A percentile compares a stretch with the other conserved stretches of the same genome.
phyloP scores from a whole-genome alignment of 2,888 invertebrate species.

The Alloscopus bannaensis region DNA sequence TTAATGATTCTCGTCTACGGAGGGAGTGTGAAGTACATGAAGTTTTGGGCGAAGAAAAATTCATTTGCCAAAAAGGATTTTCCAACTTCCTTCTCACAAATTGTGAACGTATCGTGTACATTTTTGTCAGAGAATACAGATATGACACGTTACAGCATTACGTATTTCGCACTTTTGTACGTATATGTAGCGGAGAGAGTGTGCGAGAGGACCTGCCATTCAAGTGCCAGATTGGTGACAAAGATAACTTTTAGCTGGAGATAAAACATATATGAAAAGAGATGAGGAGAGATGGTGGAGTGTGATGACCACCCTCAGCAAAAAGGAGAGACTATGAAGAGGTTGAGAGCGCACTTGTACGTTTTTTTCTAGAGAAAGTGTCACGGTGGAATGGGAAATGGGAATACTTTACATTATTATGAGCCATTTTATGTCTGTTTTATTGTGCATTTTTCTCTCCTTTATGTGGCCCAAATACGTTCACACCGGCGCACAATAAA shows the following conservation, averaged over 20 bases:
- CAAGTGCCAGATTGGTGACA: constrained; percentile 44
- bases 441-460: constrained; percentile 35
- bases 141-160: background rate
- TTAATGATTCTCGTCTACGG: too few relatives aligned
- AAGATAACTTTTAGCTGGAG: constrained; percentile 42
- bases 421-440: constrained; percentile 41
- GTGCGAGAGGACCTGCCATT: constrained; percentile 16
- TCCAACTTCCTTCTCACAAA: too few relatives aligned
- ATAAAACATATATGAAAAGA: background rate
- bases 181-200: background rate
- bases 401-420: constrained; percentile 3
- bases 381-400: constrained; percentile 1
- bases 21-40: too few relatives aligned
- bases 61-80: constrained; percentile 49
- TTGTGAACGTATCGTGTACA: too few relatives aligned
- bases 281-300: constrained; percentile 4
- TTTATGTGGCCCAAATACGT: constrained; percentile 35
- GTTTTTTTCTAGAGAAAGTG: constrained; percentile 14
- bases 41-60: too few relatives aligned
- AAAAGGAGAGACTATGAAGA: background rate
- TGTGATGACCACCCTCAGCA: constrained; percentile 51
- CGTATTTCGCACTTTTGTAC: constrained; percentile 8
- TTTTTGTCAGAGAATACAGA: too few relatives aligned
- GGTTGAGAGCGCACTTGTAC: background rate
- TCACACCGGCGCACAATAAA: constrained; percentile 36